Conservation (phyloP, 2,113 vertebrate genomes). For the Scartelaos histophorus region DNA sequence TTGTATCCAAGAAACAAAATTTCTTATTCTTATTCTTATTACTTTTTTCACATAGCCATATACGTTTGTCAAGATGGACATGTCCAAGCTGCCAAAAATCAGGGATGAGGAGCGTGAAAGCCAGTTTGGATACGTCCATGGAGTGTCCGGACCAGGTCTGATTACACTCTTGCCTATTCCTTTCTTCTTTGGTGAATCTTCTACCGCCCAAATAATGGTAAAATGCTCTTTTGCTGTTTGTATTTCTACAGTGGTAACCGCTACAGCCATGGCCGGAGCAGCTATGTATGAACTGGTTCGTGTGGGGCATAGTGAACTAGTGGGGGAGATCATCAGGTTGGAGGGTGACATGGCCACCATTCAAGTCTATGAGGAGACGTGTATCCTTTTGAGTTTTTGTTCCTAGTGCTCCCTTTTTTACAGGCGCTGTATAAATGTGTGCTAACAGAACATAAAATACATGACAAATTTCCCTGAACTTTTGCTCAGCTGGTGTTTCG, state of each 20-base stretch:
- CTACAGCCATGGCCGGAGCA: constrained; percentile 89
- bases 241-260: constrained; percentile 84
- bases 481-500: constrained; percentile 86
- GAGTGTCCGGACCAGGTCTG: constrained; percentile 94
- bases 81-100: constrained; percentile 93
- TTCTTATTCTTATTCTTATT: background rate
- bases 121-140: constrained; percentile 92
- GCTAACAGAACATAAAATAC: background rate
- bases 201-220: background rate
- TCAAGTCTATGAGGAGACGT: constrained; percentile 95
- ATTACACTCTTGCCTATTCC: background rate
- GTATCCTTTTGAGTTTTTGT: constrained; percentile 82
- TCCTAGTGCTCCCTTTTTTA: background rate
- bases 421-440: background rate
- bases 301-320: constrained; percentile 91
- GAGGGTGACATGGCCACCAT: constrained; percentile 95
- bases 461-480: constrained; percentile 80
- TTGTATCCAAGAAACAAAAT: background rate
- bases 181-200: background rate
- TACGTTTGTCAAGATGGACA: constrained; percentile 84
- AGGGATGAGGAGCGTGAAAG: constrained; percentile 90
- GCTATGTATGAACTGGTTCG: constrained; percentile 95
- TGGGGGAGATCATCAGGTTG: constrained; percentile 92
- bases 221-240: background rate
- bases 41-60: constrained; percentile 29